A percentile compares a stretch with the other conserved stretches of the same genome.
Conservation (phyloP, 2,888 invertebrate genomes). For the Herminia tarsipennalis region DNA sequence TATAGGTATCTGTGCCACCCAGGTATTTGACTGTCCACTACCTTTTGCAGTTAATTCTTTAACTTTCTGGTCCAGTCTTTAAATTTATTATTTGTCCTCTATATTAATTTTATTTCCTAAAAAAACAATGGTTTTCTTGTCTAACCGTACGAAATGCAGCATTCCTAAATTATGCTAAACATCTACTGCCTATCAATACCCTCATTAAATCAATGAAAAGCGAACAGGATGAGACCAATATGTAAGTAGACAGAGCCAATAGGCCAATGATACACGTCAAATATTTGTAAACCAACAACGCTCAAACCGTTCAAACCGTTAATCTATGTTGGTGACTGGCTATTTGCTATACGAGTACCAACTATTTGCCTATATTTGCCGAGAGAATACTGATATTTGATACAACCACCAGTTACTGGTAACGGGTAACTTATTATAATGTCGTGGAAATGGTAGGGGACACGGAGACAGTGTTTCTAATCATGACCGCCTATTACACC, state of each 20-base stretch:
- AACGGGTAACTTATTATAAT: conserved; percentile 53
- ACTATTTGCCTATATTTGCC: conserved; percentile 37
- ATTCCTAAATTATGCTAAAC: conserved; percentile 5
- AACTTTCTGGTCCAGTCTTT: too few species aligned
- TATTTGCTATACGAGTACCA: conserved; percentile 36
- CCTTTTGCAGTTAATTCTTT: too few species aligned
- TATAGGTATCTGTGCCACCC: too few species aligned
- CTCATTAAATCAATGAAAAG: conserved; percentile 26
- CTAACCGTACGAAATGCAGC: too few species aligned
- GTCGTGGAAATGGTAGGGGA: conserved; percentile 45
- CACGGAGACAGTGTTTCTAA: conserved; percentile 37
- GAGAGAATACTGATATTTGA: conserved; percentile 51
- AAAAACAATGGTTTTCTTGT: too few species aligned
- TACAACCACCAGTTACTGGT: conserved; percentile 56
- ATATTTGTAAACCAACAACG: conserved; percentile 37
- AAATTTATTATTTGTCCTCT: too few species aligned
- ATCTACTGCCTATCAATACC: conserved; percentile 8
- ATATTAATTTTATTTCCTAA: too few species aligned
- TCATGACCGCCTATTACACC: conserved; percentile 43
- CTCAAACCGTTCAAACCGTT: conserved; percentile 45
- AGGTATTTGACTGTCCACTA: too few species aligned
- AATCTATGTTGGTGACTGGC: conserved; percentile 36
- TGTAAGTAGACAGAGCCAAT: conserved; percentile 27
- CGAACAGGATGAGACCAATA: conserved; percentile 38
- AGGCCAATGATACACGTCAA: conserved; percentile 26